Evolutionary conservation across 1,140 invertebrate species (phyloP).

Genomic region (Meloidogyne floridensis): DNA sequence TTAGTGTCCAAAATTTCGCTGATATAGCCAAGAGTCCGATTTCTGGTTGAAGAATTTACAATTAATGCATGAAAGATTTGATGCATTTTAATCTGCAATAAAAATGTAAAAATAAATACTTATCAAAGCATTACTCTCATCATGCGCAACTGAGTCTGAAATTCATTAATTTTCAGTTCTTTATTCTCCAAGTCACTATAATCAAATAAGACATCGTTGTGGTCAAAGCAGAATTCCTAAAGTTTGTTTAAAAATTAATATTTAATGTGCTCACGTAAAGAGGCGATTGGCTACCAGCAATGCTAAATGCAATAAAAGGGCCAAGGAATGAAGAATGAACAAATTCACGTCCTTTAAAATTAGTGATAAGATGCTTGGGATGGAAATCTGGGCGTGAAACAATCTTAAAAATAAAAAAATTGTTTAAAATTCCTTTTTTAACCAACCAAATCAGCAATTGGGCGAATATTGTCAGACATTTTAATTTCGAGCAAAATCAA

Average conservation of each 20-base stretch:
- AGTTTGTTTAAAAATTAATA: conserved; percentile 15
- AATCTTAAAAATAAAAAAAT: conserved; percentile 8
- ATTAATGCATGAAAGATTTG: conserved; percentile 82
- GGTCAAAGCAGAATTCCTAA: conserved; percentile 33
- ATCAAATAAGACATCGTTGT: conserved; percentile 15
- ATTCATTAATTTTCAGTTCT: conserved; percentile 36
- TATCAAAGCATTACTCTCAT: conserved; percentile 23
- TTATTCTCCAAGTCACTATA: conserved; percentile 30
- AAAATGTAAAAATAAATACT: conserved; percentile 24
- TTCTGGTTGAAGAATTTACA: conserved; percentile 77
- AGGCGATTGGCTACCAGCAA: conserved; percentile 73
- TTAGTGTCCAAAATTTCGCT: conserved; percentile 78
- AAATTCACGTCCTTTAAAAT: conserved; percentile 73
- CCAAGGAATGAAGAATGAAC: conserved; percentile 80
- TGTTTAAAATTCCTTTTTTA: neutral
- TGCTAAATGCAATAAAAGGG: conserved; percentile 81
- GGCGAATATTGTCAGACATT: conserved; percentile 26
- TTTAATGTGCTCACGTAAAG: conserved; percentile 62
- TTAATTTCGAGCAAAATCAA: conserved; percentile 34
- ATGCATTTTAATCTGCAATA: conserved; percentile 73
- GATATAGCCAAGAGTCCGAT: conserved; percentile 78
- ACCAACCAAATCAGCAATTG: conserved; percentile 42
- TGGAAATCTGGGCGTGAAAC: conserved; percentile 22
- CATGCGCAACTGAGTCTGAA: conserved; percentile 25
- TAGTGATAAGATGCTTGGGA: neutral